Evolutionary conservation across 2,113 vertebrate species (phyloP), one percentile per base, ranked within the genome.

Genomic region (Vombatus ursinus): DNA sequence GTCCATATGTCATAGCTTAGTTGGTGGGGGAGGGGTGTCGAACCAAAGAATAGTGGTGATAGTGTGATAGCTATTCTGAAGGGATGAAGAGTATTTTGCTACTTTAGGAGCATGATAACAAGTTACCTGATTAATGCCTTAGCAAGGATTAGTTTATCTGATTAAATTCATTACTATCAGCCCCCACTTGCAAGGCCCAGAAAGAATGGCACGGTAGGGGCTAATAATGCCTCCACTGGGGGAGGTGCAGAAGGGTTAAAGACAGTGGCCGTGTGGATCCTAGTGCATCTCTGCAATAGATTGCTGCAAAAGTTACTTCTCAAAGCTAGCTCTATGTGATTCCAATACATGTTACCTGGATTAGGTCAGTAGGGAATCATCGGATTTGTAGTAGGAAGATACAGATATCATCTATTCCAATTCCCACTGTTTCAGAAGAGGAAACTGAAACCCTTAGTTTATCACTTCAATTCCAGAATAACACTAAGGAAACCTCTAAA

Each of bases 161-260:
- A 91, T 91, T 90, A 92, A 90, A 93, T 22, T 6, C 8, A 91
- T 95, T 84, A 48, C 3, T 84, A 51, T 52, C 90, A 93, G 95
- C 92, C 90, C 44, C 91, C 52, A 19, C 3, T 16, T 3, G 52
- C 50, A 53, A 90, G 51, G 11, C 8, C 91, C 61, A 94, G 9
- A 25, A 91, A 23, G 3, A 97, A 50, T 53, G 90, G 90, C n/a
- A 44, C 37, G 0, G 47, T 0, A 0, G 77, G 16, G 25, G 92
- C 50, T 51, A 23, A n/a, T 7, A 61, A 57, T 37, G 10, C 90
- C 8, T 61, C 84, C 94, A 22, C 23, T 91, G 19, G 47, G 2
- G 54, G 22, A 90, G 1, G 37, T 93, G 44, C 50, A 53, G 31
- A 95, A 28, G 23, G 52, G 47, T 84, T 44, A 95, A 93, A 93